Base-by-base conservation (phyloP, 2,888 invertebrate species). In the Cantharis flavilabris region DNA sequence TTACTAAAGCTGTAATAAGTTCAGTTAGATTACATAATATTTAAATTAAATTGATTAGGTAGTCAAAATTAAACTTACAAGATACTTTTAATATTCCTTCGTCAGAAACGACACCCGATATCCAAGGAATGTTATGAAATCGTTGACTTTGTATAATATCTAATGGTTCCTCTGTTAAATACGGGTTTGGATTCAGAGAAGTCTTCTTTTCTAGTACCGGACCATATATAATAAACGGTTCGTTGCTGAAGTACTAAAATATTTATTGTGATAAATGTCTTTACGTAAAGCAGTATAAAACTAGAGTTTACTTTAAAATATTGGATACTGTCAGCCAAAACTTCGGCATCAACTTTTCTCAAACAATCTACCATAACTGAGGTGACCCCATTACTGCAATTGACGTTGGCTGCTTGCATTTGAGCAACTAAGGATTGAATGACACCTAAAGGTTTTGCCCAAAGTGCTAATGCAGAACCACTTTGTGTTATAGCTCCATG, bases 71-170 rank as follows among this genome's bases (percentile, higher is more conserved):
- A 67, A 67, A 82, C 84, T 84, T 85, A 89, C 89, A 83, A 75
- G 85, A 85, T 14, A 89, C 89, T 72, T 90, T 87, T 13, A 91
- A 86, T 3, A 90, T 88, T 18, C 91, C 91, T 82, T 91, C 91
- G 4, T 88, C 84, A 1, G 89, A 86, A 3, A 89, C 89, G 1
- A 87, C 84, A 4, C 91, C 90, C 10, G 88, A 83, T 80, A 91
- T 88, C 88, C 89, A 89, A 1, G 91, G 91, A 3, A 91, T 86
- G 16, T 87, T 85, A 11, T 83, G 83, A 71, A 90, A 89, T 49
- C 85, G 84, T 11, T 89, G 89, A 63, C 82, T 80, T 69, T 83
- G 81, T 20, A 91, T 82, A 33, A 89, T 82, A 13, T 87, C 82
- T 11, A 84, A 71, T 0, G 91, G 91, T 73, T 88, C 84, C 73